Evolutionary conservation across 1,140 invertebrate genomes (phyloP).

Genomic region (Phymastichus coffea): DNA sequence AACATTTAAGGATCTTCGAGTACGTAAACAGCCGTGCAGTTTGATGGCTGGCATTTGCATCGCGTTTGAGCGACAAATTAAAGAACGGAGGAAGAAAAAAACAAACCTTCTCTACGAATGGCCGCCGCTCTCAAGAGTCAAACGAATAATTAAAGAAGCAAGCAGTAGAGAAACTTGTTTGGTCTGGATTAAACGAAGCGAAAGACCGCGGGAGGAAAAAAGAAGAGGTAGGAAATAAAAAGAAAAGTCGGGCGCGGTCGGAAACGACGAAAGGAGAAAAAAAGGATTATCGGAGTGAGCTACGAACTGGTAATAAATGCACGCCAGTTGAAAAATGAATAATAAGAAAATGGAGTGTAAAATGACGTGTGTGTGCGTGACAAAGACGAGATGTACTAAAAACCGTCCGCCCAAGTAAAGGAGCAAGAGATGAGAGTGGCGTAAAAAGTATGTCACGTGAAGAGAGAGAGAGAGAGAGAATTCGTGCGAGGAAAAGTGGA

Average conservation of each 20-base stretch:
- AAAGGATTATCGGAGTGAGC: too few relatives aligned
- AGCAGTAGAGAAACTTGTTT: not conserved
- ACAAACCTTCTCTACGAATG: too few relatives aligned
- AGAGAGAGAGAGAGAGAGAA: not conserved
- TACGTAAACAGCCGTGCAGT: too few relatives aligned
- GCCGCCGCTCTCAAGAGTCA: too few relatives aligned
- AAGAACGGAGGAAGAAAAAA: too few relatives aligned
- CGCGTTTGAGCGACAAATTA: too few relatives aligned
- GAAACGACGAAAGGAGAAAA: too few relatives aligned
- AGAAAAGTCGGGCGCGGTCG: too few relatives aligned
- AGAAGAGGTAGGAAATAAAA: conserved; percentile 1
- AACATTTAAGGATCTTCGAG: too few relatives aligned
- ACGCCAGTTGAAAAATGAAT: not conserved
- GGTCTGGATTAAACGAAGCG: not conserved
- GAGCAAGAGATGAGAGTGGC: not conserved
- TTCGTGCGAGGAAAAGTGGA: conserved; percentile 2
- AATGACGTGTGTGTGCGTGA: conserved; percentile 13
- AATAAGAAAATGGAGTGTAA: conserved; percentile 20
- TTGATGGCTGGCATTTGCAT: too few relatives aligned
- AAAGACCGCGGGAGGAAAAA: not conserved
- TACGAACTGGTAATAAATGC: too few relatives aligned
- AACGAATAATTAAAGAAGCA: not conserved
- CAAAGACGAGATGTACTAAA: not conserved
- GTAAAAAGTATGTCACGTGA: conserved; percentile 1
- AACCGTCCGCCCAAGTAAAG: not conserved